These are phyloP conservation scores for Dryobota labecula DNA, from an alignment of 2,888 invertebrate species.

Conservation along the genomic window DNA sequence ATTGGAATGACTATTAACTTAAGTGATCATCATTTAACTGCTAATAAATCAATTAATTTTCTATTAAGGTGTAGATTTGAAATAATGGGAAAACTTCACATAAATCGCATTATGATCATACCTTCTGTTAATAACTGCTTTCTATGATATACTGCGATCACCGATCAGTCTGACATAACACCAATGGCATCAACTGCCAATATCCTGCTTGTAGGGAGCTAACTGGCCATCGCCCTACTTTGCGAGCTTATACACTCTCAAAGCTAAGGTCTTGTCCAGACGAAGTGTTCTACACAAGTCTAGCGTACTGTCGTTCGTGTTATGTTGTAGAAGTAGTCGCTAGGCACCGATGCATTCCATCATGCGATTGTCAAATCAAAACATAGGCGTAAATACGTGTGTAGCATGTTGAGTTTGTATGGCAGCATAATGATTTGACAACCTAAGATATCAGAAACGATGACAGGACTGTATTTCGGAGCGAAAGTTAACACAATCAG, in stretches of 20 bases:
- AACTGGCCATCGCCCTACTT: slow-evolving; percentile 60
- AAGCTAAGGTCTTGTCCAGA: slow-evolving; percentile 25
- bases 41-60: neutral
- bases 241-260: slow-evolving; percentile 21
- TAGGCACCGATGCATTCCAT: slow-evolving; percentile 22
- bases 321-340: neutral
- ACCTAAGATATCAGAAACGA: slow-evolving; percentile 1
- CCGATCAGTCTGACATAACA: slow-evolving; percentile 34
- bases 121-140: neutral
- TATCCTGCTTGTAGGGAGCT: slow-evolving; percentile 60
- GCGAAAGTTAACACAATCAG: too few species aligned
- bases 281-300: neutral
- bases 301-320: neutral
- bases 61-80: neutral
- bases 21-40: neutral
- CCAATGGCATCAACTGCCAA: slow-evolving; percentile 45
- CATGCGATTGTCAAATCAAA: slow-evolving; percentile 24
- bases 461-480: neutral
- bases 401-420: neutral
- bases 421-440: neutral
- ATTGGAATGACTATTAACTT: neutral
- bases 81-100: neutral
- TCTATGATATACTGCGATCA: slow-evolving; percentile 14
- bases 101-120: neutral
- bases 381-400: slow-evolving; percentile 17